Percentiles rank a stretch among this genome's conserved stretches.
These are phyloP conservation scores for Habrosyne pyritoides DNA, from an alignment of 2,888 invertebrate genomes.

Conservation along the genomic window DNA sequence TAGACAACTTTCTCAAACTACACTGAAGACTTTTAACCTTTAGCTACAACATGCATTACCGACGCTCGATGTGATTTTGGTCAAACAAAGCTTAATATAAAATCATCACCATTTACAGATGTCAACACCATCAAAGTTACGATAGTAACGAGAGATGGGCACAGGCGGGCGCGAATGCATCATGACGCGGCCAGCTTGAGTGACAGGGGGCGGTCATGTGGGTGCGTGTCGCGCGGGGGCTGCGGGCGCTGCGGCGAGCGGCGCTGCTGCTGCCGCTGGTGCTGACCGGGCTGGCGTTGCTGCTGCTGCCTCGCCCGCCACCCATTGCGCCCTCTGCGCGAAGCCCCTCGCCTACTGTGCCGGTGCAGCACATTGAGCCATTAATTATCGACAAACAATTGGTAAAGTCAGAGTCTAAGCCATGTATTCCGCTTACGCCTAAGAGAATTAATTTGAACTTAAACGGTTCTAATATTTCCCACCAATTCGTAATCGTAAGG, in stretches of 20 bases:
- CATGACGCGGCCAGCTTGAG: constrained; percentile 22
- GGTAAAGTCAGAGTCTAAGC: constrained; percentile 5
- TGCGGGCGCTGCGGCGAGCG: constrained; percentile 70
- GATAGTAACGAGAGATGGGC: constrained; percentile 20
- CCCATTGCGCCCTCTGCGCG: constrained; percentile 48
- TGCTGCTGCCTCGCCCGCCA: constrained; percentile 74
- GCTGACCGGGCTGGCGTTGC: constrained; percentile 78
- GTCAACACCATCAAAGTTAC: not conserved
- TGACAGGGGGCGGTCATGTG: constrained; percentile 51
- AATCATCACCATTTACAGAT: not conserved
- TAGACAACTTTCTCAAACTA: too few species aligned
- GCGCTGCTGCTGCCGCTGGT: constrained; percentile 78
- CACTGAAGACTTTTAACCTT: too few species aligned
- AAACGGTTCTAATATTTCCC: too few species aligned
- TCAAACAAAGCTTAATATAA: not conserved
- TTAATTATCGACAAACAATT: constrained; percentile 9
- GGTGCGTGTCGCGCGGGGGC: constrained; percentile 68
- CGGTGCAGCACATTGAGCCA: constrained; percentile 38
- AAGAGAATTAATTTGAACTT: too few species aligned
- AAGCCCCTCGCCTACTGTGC: constrained; percentile 33
- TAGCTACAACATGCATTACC: too few species aligned
- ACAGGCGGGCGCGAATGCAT: constrained; percentile 24
- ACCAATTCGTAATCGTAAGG: too few species aligned
- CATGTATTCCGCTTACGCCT: not conserved
- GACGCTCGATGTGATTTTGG: not conserved